Evolutionary conservation across 2,113 vertebrate species (phyloP).

Genomic region (Cyprinodon brontotheroides): DNA sequence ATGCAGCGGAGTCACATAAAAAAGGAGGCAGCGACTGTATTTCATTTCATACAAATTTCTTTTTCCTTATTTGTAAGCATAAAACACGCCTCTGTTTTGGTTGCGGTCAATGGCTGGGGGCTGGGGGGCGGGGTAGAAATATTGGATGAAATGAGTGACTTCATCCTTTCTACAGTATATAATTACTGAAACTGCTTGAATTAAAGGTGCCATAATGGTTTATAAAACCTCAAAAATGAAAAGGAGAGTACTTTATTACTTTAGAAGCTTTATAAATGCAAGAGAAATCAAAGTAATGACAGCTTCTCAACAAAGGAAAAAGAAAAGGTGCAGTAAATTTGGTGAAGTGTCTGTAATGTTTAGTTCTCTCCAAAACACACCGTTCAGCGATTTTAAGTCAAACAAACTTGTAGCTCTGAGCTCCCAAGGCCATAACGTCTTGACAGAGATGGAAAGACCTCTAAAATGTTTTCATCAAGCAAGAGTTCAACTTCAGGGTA

Average conservation of each 20-base stretch:
- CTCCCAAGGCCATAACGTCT: slow-evolving; percentile 1
- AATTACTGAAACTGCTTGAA: slow-evolving; percentile 17
- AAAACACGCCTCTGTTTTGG: not conserved
- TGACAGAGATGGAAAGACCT: not conserved
- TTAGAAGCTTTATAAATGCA: slow-evolving; percentile 6
- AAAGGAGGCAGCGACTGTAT: slow-evolving; percentile 5
- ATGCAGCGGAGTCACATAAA: slow-evolving; percentile 35
- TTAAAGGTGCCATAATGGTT: slow-evolving; percentile 22
- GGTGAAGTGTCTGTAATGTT: not conserved
- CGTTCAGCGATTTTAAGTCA: slow-evolving; percentile 9
- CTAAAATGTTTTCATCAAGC: slow-evolving; percentile 5
- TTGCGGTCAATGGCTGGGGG: too few species aligned
- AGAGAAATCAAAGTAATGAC: slow-evolving; percentile 13
- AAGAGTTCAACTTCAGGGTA: not conserved
- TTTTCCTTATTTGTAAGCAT: slow-evolving; percentile 4
- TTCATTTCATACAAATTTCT: slow-evolving; percentile 17
- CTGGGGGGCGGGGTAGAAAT: slow-evolving; percentile 18
- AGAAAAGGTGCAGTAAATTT: not conserved
- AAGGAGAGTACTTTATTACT: slow-evolving; percentile 6
- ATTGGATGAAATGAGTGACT: slow-evolving; percentile 14
- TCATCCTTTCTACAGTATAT: slow-evolving; percentile 22
- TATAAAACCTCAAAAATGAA: not conserved
- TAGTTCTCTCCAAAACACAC: slow-evolving; percentile 6
- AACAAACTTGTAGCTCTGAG: slow-evolving; percentile 7
- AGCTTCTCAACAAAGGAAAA: slow-evolving; percentile 13